These are phyloP conservation scores for Antheraea yamamai DNA, from an alignment of 2,888 invertebrate genomes.

Conservation along the genomic window DNA sequence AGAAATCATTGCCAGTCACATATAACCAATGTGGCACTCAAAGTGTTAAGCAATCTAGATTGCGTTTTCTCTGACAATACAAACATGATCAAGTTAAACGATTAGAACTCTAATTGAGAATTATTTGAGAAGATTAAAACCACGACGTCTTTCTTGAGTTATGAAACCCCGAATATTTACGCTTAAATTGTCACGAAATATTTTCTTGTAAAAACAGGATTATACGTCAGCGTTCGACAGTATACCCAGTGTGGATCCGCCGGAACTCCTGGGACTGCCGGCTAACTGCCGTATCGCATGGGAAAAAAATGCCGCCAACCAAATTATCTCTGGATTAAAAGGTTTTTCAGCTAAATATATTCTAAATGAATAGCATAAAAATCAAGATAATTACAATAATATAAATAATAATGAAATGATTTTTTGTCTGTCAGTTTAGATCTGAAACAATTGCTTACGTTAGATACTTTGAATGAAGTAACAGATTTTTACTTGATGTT, in stretches of 20 bases:
- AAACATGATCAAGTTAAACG: background rate
- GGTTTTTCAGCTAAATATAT: slow-evolving; percentile 31
- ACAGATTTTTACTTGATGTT: too few relatives aligned
- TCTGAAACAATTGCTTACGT: background rate
- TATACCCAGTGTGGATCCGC: slow-evolving; percentile 87
- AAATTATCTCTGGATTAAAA: slow-evolving; percentile 77
- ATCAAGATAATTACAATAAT: too few relatives aligned
- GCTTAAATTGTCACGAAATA: background rate
- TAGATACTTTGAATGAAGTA: too few relatives aligned
- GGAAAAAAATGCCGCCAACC: slow-evolving; percentile 85
- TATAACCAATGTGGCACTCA: too few relatives aligned
- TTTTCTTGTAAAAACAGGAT: slow-evolving; percentile 74
- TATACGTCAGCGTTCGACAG: slow-evolving; percentile 84
- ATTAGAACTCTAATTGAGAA: background rate
- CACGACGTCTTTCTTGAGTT: background rate
- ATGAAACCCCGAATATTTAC: background rate
- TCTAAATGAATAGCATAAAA: background rate
- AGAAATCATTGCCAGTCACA: too few relatives aligned
- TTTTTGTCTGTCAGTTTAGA: background rate
- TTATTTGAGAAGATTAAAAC: background rate
- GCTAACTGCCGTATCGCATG: slow-evolving; percentile 93
- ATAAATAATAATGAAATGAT: background rate
- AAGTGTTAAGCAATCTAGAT: background rate
- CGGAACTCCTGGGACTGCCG: slow-evolving; percentile 91
- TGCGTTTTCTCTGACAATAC: background rate